These are phyloP conservation scores for Argya squamiceps DNA, from an alignment of 2,797 vertebrate genomes.

Conservation along the genomic window DNA sequence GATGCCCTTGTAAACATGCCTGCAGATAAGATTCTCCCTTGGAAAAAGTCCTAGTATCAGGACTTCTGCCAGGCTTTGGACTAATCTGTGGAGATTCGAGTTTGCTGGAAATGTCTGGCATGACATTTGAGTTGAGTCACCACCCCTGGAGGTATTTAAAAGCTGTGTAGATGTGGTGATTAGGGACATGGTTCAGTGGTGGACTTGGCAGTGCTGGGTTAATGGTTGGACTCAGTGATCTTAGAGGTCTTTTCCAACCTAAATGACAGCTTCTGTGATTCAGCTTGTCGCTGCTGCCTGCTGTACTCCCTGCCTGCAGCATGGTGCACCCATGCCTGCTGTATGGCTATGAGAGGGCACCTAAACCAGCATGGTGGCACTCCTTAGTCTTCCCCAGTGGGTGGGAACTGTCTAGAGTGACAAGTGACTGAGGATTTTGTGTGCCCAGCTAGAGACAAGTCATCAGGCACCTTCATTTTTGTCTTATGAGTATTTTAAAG, in stretches of 20 bases:
- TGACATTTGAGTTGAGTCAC: neutral
- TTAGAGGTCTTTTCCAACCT: neutral
- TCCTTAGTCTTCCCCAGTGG: neutral
- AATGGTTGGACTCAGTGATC: neutral
- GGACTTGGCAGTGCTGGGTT: neutral
- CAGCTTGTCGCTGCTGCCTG: neutral
- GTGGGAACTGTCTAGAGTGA: neutral
- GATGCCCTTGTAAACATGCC: neutral
- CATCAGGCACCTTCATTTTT: neutral
- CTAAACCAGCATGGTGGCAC: neutral
- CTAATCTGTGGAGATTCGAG: neutral
- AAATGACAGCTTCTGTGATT: neutral
- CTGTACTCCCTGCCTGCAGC: neutral
- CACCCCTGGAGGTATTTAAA: neutral
- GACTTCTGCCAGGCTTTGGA: neutral
- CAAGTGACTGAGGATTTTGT: neutral
- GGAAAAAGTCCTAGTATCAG: neutral
- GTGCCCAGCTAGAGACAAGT: neutral
- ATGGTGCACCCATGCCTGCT: neutral
- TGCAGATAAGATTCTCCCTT: neutral
- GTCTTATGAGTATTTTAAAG: neutral
- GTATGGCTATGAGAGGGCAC: rapidly evolving
- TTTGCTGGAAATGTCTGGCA: neutral
- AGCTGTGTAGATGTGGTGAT: neutral
- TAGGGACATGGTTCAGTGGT: neutral